Evolutionary conservation across 64 coral and sea anemone species (phyloP).

Genomic region (Actinia equina): DNA sequence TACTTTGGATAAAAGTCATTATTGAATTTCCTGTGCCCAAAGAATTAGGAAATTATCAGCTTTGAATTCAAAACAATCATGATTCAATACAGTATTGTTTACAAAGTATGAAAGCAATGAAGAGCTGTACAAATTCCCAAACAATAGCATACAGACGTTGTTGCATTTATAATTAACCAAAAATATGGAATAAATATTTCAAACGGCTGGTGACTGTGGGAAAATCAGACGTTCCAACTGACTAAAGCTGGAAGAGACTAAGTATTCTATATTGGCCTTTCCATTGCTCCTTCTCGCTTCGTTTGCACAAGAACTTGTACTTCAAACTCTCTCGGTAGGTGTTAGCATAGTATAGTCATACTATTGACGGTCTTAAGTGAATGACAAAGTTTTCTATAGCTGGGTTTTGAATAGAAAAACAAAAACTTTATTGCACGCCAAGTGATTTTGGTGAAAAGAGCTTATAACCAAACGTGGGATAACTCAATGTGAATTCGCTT

Average conservation of each 20-base stretch:
- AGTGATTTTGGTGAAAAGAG: not conserved
- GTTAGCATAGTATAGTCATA: not conserved
- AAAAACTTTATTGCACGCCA: not conserved
- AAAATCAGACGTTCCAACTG: not conserved
- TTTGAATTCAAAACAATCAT: not conserved
- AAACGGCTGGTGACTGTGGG: not conserved
- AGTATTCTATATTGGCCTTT: not conserved
- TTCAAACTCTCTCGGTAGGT: not conserved
- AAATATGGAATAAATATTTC: not conserved
- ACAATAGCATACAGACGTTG: not conserved
- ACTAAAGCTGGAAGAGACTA: not conserved
- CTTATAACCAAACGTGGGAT: not conserved
- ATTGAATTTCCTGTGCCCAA: not conserved
- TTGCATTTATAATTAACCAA: not conserved
- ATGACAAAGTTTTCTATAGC: not conserved
- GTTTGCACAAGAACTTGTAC: not conserved
- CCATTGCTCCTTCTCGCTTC: not conserved
- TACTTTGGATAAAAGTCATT: not conserved
- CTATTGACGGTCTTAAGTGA: not conserved
- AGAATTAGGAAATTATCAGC: not conserved
- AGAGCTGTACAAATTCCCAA: not conserved
- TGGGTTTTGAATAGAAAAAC: not conserved
- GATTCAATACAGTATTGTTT: not conserved
- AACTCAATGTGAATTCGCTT: not conserved
- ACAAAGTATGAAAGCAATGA: not conserved